A percentile compares a stretch with the other conserved stretches of the same genome.
Conservation (phyloP, 2,797 vertebrate genomes). For the Neoniphon sammara region DNA sequence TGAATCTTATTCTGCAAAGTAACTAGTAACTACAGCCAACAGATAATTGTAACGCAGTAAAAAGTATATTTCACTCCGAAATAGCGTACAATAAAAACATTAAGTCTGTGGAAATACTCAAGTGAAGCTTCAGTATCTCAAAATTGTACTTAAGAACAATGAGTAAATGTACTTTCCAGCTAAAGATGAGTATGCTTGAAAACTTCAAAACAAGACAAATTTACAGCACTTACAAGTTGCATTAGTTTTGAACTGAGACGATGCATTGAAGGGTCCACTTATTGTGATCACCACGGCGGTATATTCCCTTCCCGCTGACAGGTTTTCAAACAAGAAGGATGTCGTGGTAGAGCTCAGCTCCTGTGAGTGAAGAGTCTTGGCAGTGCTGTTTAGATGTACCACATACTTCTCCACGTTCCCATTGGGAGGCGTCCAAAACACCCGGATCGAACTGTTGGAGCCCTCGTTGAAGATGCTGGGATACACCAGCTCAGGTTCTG, state of each 20-base stretch:
- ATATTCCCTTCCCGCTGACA: constrained; percentile 72
- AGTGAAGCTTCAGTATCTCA: no score
- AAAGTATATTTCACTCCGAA: no score
- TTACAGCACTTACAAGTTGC: constrained; percentile 80
- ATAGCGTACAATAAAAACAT: no score
- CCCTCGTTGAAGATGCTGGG: constrained; percentile 50
- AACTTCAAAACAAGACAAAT: background rate
- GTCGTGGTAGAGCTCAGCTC: fast-evolving
- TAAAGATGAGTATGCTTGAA: no score
- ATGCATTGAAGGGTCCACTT: constrained; percentile 62
- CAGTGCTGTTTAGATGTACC: constrained; percentile 40
- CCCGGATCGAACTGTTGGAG: constrained; percentile 66
- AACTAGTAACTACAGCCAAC: no score
- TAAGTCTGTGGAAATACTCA: no score
- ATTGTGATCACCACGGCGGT: constrained; percentile 44
- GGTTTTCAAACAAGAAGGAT: constrained; percentile 33
- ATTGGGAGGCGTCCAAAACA: constrained; percentile 61
- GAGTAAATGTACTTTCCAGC: no score
- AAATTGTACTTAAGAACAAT: no score
- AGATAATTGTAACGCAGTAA: no score
- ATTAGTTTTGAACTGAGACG: constrained; percentile 55
- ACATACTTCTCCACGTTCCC: constrained; percentile 63
- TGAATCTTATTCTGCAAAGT: no score
- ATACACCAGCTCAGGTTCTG: constrained; percentile 67
- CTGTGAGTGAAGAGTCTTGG: fast-evolving